phyloP scores from a whole-genome alignment of 1,140 invertebrate genomes.

The Drosophila tropicalis region DNA sequence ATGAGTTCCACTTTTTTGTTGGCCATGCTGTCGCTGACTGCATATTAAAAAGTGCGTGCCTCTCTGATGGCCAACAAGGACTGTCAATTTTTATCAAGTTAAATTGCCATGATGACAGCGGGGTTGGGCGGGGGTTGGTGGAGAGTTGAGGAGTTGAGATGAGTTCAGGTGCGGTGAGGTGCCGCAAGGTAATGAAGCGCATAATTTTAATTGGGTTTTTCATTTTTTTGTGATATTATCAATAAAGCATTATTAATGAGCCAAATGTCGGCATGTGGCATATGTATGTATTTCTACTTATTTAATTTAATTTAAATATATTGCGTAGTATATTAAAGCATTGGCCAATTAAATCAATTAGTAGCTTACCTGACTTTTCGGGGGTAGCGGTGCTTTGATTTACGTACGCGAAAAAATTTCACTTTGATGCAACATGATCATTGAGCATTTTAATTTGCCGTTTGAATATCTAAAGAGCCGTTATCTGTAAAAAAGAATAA shows the following conservation, averaged over 20 bases:
- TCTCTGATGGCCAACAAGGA: slow-evolving; percentile 42
- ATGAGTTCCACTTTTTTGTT: slow-evolving; percentile 68
- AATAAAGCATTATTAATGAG: slow-evolving; percentile 43
- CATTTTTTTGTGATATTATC: slow-evolving; percentile 29
- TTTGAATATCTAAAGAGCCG: neutral
- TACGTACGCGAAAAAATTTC: neutral
- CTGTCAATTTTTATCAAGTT: slow-evolving; percentile 81
- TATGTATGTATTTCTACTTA: slow-evolving; percentile 5
- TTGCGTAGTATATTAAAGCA: slow-evolving; percentile 10
- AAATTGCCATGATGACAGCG: slow-evolving; percentile 40
- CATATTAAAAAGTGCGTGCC: slow-evolving; percentile 79
- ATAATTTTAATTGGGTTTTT: slow-evolving; percentile 76
- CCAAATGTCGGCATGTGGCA: neutral
- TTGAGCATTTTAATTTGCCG: neutral
- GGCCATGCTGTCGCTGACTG: slow-evolving; percentile 62
- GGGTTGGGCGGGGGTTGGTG: slow-evolving; percentile 3
- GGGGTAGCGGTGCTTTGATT: neutral
- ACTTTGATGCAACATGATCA: too few species aligned
- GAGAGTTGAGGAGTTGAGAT: neutral
- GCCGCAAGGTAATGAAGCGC: slow-evolving; percentile 59
- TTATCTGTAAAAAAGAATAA: neutral
- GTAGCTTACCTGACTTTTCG: neutral
- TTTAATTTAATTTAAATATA: slow-evolving; percentile 15
- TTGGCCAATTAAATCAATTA: neutral
- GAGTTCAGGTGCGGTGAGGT: slow-evolving; percentile 44